Evolutionary conservation across 2,113 vertebrate species (phyloP).

Genomic region (Hydrochoerus hydrochaeris): DNA sequence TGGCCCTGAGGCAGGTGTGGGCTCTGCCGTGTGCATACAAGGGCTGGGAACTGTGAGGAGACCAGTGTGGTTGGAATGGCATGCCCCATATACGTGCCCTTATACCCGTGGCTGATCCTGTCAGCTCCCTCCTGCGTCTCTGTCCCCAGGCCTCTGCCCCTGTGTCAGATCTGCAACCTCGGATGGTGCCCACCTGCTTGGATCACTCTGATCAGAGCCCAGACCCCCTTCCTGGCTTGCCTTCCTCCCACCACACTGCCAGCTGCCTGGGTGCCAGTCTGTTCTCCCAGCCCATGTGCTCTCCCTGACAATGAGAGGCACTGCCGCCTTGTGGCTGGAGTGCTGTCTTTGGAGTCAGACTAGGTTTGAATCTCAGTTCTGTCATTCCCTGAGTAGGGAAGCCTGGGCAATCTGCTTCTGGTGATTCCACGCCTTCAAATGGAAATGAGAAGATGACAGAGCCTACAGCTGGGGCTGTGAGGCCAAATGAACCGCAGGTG

Average conservation of each 20-base stretch:
- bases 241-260: background rate
- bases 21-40: background rate
- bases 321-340: background rate
- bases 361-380: background rate
- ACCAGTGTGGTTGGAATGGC: background rate
- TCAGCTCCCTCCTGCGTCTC: background rate
- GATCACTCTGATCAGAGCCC: background rate
- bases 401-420: background rate
- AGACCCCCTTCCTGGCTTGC: background rate
- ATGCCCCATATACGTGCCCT: background rate
- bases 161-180: background rate
- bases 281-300: fast-evolving
- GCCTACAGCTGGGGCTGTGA: background rate
- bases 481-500: background rate
- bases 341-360: background rate
- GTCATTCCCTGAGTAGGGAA: background rate
- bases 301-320: background rate
- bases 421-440: background rate
- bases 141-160: background rate
- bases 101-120: background rate
- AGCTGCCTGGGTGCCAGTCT: background rate
- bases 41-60: background rate
- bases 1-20: background rate
- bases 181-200: background rate
- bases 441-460: background rate